These are phyloP conservation scores for Lingula anatina DNA, from an alignment of 2,888 invertebrate species.

Conservation along the genomic window DNA sequence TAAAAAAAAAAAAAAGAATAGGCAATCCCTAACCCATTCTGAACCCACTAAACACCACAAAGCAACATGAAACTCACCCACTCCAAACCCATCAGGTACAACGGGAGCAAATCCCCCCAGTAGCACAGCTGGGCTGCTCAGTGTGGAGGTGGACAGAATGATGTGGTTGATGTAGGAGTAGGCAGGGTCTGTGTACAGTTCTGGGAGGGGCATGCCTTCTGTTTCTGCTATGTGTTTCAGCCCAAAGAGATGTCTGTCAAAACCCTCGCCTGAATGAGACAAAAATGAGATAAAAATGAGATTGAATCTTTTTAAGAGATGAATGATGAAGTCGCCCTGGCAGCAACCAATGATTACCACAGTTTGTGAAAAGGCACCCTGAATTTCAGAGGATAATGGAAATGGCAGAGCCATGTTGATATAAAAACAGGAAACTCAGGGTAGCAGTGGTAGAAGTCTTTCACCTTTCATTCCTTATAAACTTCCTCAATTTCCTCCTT, in stretches of 20 bases:
- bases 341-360: background rate
- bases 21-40: too few species aligned
- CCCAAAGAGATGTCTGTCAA: constrained; percentile 92
- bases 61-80: constrained; percentile 56
- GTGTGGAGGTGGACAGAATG: constrained; percentile 89
- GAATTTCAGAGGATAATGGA: too few species aligned
- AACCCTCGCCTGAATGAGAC: constrained; percentile 74
- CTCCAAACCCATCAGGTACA: constrained; percentile 81
- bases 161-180: constrained; percentile 79
- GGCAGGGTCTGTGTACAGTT: constrained; percentile 69
- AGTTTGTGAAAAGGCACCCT: background rate
- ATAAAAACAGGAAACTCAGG: too few species aligned
- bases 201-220: constrained; percentile 56
- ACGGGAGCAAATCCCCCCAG: constrained; percentile 95
- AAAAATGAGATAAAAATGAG: constrained; percentile 4
- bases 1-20: background rate
- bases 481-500: too few species aligned
- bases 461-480: too few species aligned
- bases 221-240: constrained; percentile 62
- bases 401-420: too few species aligned
- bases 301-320: background rate
- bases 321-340: background rate
- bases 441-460: too few species aligned
- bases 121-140: constrained; percentile 77
- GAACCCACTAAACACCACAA: too few species aligned